Percentiles rank a stretch among this genome's conserved stretches.
Conservation (phyloP, 2,888 invertebrate species). For the Spicauda simplicius region DNA sequence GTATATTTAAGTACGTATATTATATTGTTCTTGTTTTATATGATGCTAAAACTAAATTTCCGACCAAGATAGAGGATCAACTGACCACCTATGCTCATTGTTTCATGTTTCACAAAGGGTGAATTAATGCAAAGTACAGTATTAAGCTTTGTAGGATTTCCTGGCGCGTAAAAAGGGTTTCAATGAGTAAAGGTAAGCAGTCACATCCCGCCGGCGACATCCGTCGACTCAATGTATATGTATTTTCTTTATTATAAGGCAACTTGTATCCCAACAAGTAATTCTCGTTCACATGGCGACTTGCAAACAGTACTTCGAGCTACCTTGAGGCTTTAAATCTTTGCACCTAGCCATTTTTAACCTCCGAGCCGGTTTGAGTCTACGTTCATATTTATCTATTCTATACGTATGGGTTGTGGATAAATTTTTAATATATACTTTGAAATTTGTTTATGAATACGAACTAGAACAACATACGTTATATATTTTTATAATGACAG, state of each 20-base stretch:
- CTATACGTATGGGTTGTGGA: background rate
- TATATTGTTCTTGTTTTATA: no score
- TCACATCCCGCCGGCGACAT: conserved; percentile 45
- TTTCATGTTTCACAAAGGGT: conserved; percentile 21
- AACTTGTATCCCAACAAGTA: conserved; percentile 40
- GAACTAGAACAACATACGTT: background rate
- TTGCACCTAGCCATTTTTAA: conserved; percentile 29
- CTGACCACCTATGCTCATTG: background rate
- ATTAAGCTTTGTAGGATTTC: conserved; percentile 31
- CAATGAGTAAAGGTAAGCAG: conserved; percentile 28
- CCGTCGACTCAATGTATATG: conserved; percentile 41
- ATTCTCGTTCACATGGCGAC: conserved; percentile 40
- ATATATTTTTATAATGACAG: no score
- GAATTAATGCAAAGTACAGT: conserved; percentile 27
- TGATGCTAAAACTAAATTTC: no score
- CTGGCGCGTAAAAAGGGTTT: conserved; percentile 32
- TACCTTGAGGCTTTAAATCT: conserved; percentile 28
- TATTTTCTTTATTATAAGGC: conserved; percentile 45
- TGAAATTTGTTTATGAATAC: background rate
- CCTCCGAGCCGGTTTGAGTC: conserved; percentile 22
- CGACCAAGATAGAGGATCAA: no score
- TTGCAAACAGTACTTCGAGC: conserved; percentile 41
- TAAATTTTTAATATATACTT: conserved; percentile 32
- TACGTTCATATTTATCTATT: conserved; percentile 2
- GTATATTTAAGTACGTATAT: background rate